phyloP scores from a whole-genome alignment of 2,888 invertebrate genomes.

The Netelia fuscicornis region DNA sequence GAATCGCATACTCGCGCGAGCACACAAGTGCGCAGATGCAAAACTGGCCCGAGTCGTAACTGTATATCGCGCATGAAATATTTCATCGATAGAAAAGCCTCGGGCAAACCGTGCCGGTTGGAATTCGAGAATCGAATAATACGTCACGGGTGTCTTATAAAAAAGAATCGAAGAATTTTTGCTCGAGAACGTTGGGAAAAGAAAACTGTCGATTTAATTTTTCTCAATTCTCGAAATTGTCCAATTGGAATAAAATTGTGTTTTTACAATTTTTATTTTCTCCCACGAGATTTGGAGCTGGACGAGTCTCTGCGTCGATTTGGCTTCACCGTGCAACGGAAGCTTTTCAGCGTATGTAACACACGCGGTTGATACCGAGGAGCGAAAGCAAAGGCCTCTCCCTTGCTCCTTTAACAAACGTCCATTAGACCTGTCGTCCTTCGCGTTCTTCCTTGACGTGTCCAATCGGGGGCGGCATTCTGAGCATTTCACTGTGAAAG shows the following conservation, averaged over 20 bases:
- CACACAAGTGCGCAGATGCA: conserved; percentile 45
- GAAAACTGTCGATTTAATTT: no score
- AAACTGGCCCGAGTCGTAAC: conserved; percentile 53
- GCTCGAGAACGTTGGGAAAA: no score
- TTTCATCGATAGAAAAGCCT: conserved; percentile 55
- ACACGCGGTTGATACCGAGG: conserved; percentile 20
- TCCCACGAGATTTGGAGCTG: background rate
- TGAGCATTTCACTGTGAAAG: conserved; percentile 67
- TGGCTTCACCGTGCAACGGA: background rate
- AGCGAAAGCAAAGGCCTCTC: conserved; percentile 40
- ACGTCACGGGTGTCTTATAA: background rate
- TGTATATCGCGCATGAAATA: conserved; percentile 53
- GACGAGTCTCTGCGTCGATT: background rate
- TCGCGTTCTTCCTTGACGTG: conserved; percentile 73
- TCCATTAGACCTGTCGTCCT: conserved; percentile 72
- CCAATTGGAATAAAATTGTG: background rate
- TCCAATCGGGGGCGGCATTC: conserved; percentile 77
- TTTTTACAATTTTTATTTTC: background rate
- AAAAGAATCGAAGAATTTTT: no score
- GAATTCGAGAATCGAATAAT: background rate
- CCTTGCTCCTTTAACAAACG: conserved; percentile 69
- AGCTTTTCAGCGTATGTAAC: background rate
- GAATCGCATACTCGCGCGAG: background rate
- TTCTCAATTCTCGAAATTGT: background rate
- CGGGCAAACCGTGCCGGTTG: conserved; percentile 29